Base-by-base conservation (phyloP, 2,888 invertebrate genomes). In the Teleiodes luculella region DNA sequence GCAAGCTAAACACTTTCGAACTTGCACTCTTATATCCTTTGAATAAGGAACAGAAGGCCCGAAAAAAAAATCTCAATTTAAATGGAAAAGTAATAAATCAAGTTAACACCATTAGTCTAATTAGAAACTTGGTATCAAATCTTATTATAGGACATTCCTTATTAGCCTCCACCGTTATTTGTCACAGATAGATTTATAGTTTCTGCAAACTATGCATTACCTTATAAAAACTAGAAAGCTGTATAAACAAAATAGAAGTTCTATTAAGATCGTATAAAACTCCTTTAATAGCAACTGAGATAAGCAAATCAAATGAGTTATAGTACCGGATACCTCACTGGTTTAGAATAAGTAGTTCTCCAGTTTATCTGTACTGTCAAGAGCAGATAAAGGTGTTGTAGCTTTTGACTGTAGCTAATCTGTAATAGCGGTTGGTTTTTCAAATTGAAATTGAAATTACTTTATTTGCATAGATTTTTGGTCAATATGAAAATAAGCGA, bases 271-370 rank as follows among this genome's bases (percentile, higher is more conserved):
- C 13, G 28, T 37, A 37, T 8, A 43, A n/a, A 13, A 10, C 20
- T 43, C 24, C 20, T 43, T 14, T 47, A 30, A 47, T 33, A 47
- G 14, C 13, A 14, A 14, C 14, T 46, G 7, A 33, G 47, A 47
- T 47, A 47, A 18, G 33, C 18, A 18, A 18, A 47, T 47, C 47
- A 18, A 47, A 35, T 47, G 47, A 47, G 11, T 47, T 47, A 47
- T 16, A 10, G 11, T 11, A 28, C 43, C 43, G 43, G 43, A 28
- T 41, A 11, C 14, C 20, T 16, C 18, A n/a, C 30, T 24, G 18
- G 43, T 18, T 43, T 18, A 14, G 18, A 10, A 39, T 39, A 39
- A 35, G 24, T 24, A 41, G 39, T 20, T 18, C 11, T 41, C 20
- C 10, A 41, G 39, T 39, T 39, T 6, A 1, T 24, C 33, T 33